Percentiles rank a stretch among this genome's conserved stretches.
phyloP scores from a whole-genome alignment of 1,140 invertebrate species.

The Bombus ignitus region DNA sequence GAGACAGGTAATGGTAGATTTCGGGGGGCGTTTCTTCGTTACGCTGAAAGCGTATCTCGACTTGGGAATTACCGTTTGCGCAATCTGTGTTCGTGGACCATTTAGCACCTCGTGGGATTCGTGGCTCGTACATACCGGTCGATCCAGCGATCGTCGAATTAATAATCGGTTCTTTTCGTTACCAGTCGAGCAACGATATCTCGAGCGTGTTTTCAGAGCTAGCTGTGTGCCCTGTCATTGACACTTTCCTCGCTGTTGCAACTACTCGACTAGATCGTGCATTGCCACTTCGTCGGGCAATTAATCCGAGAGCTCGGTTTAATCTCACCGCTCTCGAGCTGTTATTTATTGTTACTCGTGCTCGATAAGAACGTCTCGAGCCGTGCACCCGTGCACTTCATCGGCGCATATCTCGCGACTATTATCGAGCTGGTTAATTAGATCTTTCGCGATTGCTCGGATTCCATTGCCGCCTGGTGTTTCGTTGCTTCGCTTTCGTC shows the following conservation, averaged over 20 bases:
- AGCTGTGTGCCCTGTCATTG: constrained; percentile 9
- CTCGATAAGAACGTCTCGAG: constrained; percentile 15
- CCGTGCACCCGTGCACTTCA: constrained; percentile 21
- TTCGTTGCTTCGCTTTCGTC: constrained; percentile 29
- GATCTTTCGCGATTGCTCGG: constrained; percentile 18
- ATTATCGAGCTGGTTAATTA: constrained; percentile 38
- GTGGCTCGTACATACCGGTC: background rate
- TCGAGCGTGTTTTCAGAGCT: background rate
- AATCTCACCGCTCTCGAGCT: constrained; percentile 17
- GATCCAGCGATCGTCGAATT: constrained; percentile 14
- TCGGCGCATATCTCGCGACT: constrained; percentile 21
- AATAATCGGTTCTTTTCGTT: constrained; percentile 7
- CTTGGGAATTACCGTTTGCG: background rate
- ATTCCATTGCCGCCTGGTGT: background rate
- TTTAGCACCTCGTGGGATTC: background rate
- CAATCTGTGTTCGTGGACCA: background rate
- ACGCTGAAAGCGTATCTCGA: background rate
- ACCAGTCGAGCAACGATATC: background rate
- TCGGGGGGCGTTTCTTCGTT: constrained; percentile 6
- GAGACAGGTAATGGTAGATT: background rate
- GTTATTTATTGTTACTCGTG: constrained; percentile 46
- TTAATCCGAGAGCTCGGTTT: constrained; percentile 32
- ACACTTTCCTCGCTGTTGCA: constrained; percentile 20
- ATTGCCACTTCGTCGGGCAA: constrained; percentile 37
- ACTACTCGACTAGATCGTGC: background rate